These are phyloP conservation scores for Sylvia borin DNA, from an alignment of 2,797 vertebrate species.

Conservation along the genomic window DNA sequence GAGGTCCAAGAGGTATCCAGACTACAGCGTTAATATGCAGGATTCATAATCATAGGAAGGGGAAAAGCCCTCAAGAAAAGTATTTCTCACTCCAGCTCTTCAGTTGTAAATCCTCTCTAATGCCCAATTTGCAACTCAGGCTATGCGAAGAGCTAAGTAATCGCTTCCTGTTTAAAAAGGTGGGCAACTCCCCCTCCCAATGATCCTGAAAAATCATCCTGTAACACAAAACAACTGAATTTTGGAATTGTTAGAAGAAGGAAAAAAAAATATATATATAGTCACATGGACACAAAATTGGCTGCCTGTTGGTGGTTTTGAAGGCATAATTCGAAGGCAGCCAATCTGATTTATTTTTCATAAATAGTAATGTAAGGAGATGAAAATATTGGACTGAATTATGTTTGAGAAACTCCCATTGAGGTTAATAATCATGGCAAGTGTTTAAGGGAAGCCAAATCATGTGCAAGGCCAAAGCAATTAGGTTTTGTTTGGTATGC, in stretches of 20 bases:
- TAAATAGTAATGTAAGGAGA: not conserved
- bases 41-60: not conserved
- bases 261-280: not conserved
- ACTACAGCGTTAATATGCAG: conserved; percentile 7
- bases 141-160: not conserved
- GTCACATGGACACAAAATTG: not conserved
- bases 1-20: conserved; percentile 45
- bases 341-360: not conserved
- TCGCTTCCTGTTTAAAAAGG: not conserved
- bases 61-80: not conserved
- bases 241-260: not conserved
- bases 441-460: conserved; percentile 45
- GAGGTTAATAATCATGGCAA: not conserved
- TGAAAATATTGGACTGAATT: not conserved
- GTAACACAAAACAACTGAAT: not conserved
- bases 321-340: conserved; percentile 4
- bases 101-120: not conserved
- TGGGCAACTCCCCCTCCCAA: not conserved
- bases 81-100: not conserved
- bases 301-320: not conserved
- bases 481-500: not conserved
- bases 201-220: not conserved
- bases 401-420: not conserved
- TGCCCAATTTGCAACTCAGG: not conserved
- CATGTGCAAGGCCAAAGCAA: conserved; percentile 51